Base-by-base conservation (phyloP, 1,140 invertebrate species). In the Phymorhynchus buccinoides region DNA sequence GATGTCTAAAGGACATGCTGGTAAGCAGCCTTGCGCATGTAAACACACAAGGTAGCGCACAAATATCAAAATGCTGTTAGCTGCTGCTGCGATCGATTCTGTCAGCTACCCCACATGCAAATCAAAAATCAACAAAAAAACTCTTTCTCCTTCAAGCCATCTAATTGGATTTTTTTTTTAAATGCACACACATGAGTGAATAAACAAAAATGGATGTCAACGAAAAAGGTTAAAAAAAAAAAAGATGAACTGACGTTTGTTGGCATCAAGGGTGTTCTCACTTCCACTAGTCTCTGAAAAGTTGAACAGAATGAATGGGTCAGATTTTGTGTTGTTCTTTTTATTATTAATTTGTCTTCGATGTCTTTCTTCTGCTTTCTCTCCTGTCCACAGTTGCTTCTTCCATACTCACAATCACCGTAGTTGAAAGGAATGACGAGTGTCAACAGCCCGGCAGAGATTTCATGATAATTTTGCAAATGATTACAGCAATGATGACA, bases 231-330 rank as follows among this genome's bases (percentile, higher is more conserved):
- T 3, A 71, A 35, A 82, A 39, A 82, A 27, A 83, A 35, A 42
- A 14, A 32, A n/a, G 7, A 68, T 39, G 22, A 68, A 83, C 81
- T 35, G 32, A 83, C 81, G 56, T 83, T 83, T 83, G 32, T 3
- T 16, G 12, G 62, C 18, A n/a, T 39, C 66, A 32, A n/a, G 62
- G 37, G 39, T 56, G 30, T 32, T 71, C 41, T 83, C 81, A 37
- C 62, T 71, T 35, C 41, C 41, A 22, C 81, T 83, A 83, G 81
- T 83, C 0, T 83, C 81, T 83, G 81, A 44, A 83, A 83, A 66
- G 32, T 18, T 32, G 16, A 83, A 22, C 62, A 81, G 16, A 75
- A 75, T 75, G 3, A n/a, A n/a, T n/a, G 37, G 4, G 37, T 75
- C 68, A 71, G 56, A 62, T 62, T 62, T 62, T 22, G n/a, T 62